Evolutionary conservation across 1,140 invertebrate genomes (phyloP).

Genomic region (Thrips palmi): DNA sequence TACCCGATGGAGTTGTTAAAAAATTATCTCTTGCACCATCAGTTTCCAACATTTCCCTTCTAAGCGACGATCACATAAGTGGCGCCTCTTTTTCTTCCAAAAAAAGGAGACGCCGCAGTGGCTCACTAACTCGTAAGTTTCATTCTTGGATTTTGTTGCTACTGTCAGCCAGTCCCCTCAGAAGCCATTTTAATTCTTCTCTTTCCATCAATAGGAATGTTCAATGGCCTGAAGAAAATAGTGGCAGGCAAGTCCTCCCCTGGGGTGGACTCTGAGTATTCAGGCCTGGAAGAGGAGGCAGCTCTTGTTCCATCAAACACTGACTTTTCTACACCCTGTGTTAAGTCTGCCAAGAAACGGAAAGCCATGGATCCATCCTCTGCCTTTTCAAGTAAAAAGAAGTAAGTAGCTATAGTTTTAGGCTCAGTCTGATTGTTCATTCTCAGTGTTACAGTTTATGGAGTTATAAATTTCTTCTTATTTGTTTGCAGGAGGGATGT

Average conservation of each 20-base stretch:
- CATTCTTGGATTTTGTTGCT: slow-evolving; percentile 1
- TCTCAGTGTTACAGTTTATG: slow-evolving; percentile 1
- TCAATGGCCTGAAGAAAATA: slow-evolving; percentile 57
- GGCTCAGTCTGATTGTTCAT: too few species aligned
- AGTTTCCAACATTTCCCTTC: slow-evolving; percentile 12
- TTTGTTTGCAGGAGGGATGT: slow-evolving; percentile 19
- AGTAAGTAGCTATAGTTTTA: slow-evolving; percentile 21
- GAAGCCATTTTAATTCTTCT: slow-evolving; percentile 12
- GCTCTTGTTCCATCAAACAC: slow-evolving; percentile 17
- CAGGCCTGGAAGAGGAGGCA: slow-evolving; percentile 14
- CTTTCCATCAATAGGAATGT: slow-evolving; percentile 45
- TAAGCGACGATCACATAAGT: slow-evolving; percentile 24
- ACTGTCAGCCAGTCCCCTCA: background rate
- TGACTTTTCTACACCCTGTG: slow-evolving; percentile 24
- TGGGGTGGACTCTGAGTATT: too few species aligned
- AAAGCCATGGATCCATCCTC: slow-evolving; percentile 25
- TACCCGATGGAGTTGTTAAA: slow-evolving; percentile 37
- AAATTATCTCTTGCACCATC: slow-evolving; percentile 22
- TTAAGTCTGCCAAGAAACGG: slow-evolving; percentile 39
- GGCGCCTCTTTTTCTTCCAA: too few species aligned
- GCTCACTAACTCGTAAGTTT: slow-evolving; percentile 56
- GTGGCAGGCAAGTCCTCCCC: slow-evolving; percentile 32
- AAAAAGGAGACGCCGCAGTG: slow-evolving; percentile 61
- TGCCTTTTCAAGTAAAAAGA: slow-evolving; percentile 31
- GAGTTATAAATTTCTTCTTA: background rate